Base-by-base conservation (phyloP, 2,113 vertebrate genomes). In the Neodontobutis hainanensis region DNA sequence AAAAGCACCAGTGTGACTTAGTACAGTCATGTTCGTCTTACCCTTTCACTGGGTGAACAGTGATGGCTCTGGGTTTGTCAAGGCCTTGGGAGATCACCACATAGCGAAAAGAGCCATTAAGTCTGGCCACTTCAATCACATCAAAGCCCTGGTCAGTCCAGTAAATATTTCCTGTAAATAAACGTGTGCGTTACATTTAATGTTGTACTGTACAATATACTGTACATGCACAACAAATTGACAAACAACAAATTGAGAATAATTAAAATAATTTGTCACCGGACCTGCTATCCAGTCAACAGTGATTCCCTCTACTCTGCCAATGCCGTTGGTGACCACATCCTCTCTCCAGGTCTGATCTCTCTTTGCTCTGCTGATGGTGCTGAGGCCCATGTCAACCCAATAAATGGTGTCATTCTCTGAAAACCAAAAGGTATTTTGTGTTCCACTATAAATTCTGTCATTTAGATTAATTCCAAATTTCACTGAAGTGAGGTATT, bases 81-180 rank as follows among this genome's bases (percentile, higher is more conserved):
- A 98, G 87, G 15, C 97, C 97, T 83, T 97, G 96, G 0, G 97
- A 99, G 84, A 99, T 95, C 78, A 99, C 96, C 56, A 99, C 97
- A 0, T 98, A 98, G 66, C 96, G 96, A 92, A 98, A 99, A 16
- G 96, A 98, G n/a, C 97, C 97, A 0, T 99, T 98, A 62, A 99
- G 93, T 70, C 97, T 88, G 65, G 97, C 95, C n/a, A 99, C 97
- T 81, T 98, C 97, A 0, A 99, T 99, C 56, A 99, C 96, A 0
- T 99, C 97, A 0, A 99, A 99, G 64, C 97, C 97, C 87, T 99
- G 97, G 74, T 99, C 97, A 0, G 97, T 99, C 97, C 97, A 99
- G 89, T 99, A 99, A 86, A 99, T 99, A 85, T 99, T 99, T 68
- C 97, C 97, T 98, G 73, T 50, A 67, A 43, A 64, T 61, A n/a